Base-by-base conservation (phyloP, 2,888 invertebrate species). In the Pilophorus perplexus region DNA sequence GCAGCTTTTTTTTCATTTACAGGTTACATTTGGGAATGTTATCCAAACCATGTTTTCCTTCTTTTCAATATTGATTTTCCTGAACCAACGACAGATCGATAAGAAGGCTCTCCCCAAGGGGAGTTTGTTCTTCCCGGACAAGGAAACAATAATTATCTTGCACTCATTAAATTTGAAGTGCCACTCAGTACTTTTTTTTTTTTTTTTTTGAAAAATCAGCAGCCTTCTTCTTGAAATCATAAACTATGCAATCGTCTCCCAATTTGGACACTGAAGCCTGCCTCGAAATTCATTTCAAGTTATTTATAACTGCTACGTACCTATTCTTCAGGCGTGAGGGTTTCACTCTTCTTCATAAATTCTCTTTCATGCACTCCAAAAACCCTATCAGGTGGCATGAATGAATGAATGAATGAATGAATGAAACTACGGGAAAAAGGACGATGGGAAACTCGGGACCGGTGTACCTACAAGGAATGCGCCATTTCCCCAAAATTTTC, bases 401-500 rank as follows among this genome's bases (percentile, higher is more conserved):
- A n/a, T n/a, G n/a, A n/a, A n/a, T n/a, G n/a, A n/a, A n/a, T n/a
- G n/a, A n/a, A n/a, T n/a, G n/a, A n/a, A n/a, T 42, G 72, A 73
- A 68, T 74, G 73, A 73, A 1, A 70, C 66, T n/a, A 74, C 71
- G 4, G 74, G 64, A 73, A 73, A 38, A 72, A 62, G n/a, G n/a
- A n/a, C n/a, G n/a, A n/a, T n/a, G n/a, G n/a, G n/a, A n/a, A n/a
- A n/a, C n/a, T n/a, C n/a, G n/a, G n/a, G n/a, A n/a, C n/a, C n/a
- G n/a, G n/a, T n/a, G n/a, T n/a, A n/a, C n/a, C n/a, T n/a, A n/a
- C n/a, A n/a, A n/a, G n/a, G n/a, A n/a, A n/a, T n/a, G n/a, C n/a
- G n/a, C n/a, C n/a, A n/a, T n/a, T n/a, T n/a, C n/a, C n/a, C n/a
- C n/a, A n/a, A n/a, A n/a, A n/a, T n/a, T n/a, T n/a, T n/a, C n/a